Conservation (phyloP, 1,140 invertebrate genomes). For the Eriosoma lanigerum region DNA sequence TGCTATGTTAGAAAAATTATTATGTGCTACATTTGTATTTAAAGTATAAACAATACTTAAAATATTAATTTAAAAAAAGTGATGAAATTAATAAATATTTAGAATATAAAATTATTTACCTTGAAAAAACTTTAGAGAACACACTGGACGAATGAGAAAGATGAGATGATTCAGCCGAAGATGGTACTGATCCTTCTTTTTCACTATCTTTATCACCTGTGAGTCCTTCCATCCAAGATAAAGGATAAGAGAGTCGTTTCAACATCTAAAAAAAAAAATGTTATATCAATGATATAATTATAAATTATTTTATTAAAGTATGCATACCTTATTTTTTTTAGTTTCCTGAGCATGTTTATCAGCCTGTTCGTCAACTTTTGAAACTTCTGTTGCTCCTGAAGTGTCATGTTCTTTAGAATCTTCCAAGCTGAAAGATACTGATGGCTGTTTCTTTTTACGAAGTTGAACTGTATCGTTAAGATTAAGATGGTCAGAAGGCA, state of each 20-base stretch:
- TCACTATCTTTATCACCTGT: slow-evolving; percentile 61
- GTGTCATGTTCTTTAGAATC: slow-evolving; percentile 60
- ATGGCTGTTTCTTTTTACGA: slow-evolving; percentile 69
- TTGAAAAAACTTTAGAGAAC: slow-evolving; percentile 87
- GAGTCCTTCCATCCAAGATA: slow-evolving; percentile 85
- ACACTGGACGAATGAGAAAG: slow-evolving; percentile 73
- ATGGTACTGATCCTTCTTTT: slow-evolving; percentile 59
- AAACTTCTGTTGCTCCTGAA: slow-evolving; percentile 46
- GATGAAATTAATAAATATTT: neutral
- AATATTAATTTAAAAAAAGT: slow-evolving; percentile 33
- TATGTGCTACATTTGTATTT: slow-evolving; percentile 23
- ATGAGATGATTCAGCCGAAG: slow-evolving; percentile 61
- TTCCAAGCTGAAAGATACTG: slow-evolving; percentile 70
- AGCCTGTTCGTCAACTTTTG: slow-evolving; percentile 58
- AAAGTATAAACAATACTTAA: slow-evolving; percentile 29
- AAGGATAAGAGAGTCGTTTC: slow-evolving; percentile 86
- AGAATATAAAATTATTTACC: slow-evolving; percentile 62
- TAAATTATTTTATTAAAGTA: neutral
- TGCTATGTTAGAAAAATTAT: slow-evolving; percentile 32
- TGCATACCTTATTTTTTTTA: slow-evolving; percentile 61
- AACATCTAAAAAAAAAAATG: slow-evolving; percentile 68
- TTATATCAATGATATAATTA: neutral
- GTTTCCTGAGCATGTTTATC: slow-evolving; percentile 62
- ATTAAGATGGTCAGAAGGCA: slow-evolving; percentile 57
- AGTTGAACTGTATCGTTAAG: slow-evolving; percentile 59